Base-by-base conservation (phyloP, 2,797 vertebrate species). In the Amniataba percoides region DNA sequence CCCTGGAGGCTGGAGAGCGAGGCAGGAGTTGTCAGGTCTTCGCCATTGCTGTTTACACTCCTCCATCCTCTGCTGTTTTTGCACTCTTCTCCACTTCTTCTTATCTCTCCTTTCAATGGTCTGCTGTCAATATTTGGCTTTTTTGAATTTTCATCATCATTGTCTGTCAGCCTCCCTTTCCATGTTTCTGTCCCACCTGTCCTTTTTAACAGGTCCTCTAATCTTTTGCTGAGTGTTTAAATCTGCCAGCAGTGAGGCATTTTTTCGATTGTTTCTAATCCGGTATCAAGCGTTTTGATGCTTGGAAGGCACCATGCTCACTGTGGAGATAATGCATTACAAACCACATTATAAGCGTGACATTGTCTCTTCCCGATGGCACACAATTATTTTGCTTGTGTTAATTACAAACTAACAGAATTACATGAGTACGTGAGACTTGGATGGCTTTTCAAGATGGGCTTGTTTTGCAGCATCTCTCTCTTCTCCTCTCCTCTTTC, bases 401-500 rank as follows among this genome's bases (percentile, higher is more conserved):
- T 61, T 46, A 9, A 61, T 56, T 58, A 36, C 18, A 51, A 46
- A 56, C 10, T 6, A 60, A 52, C 1, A 36, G 31, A 53, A 68
- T 71, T 15, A 34, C 21, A 56, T 19, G 40, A 43, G 31, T 34
- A n/a, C n/a, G 21, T 9, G 36, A 69, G 52, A 51, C 39, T 40
- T 9, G 16, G 36, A 61, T 59, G 23, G 39, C 10, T 23, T 53
- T 53, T 48, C 23, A 31, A 55, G 19, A 45, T 46, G 9, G n/a
- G 14, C 18, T 45, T 49, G 42, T 74, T 43, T 23, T 53, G 51
- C 8, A 34, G 27, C 60, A 5, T 31, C 34, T n/a, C 36, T 53
- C 16, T 56, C n/a, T 25, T 34, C 68, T 61, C 42, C 39, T 49
- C 68, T 80, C 70, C 4, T n/a, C 7, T 71, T n/a, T 68, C 71